These are phyloP conservation scores for Parus major DNA, from an alignment of 2,113 vertebrate species.

Conservation along the genomic window DNA sequence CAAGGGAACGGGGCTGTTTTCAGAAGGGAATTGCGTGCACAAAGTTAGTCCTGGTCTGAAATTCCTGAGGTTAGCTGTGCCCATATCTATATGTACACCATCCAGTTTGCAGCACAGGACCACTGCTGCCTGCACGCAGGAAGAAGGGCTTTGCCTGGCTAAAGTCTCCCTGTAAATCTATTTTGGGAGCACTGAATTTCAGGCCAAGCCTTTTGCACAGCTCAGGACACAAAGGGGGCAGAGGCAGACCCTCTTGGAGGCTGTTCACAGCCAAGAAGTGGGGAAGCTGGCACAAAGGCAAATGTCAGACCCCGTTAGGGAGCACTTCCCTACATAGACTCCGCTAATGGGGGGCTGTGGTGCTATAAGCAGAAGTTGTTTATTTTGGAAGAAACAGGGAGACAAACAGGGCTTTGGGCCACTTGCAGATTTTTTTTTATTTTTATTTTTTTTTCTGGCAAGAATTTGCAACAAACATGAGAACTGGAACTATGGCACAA, in stretches of 20 bases:
- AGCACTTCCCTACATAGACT: not conserved
- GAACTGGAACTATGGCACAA: not conserved
- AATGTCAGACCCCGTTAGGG: accelerated
- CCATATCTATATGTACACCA: not conserved
- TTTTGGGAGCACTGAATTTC: not conserved
- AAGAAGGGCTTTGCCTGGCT: not conserved
- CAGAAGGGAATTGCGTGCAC: not conserved
- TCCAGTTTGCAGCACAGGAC: accelerated
- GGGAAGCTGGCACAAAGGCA: not conserved
- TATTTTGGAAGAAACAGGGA: not conserved
- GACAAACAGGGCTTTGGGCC: not conserved
- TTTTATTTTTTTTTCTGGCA: not conserved
- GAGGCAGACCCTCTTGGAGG: not conserved
- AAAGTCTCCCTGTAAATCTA: not conserved
- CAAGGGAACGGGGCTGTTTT: not conserved
- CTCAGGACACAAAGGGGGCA: not conserved
- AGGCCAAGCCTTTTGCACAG: not conserved
- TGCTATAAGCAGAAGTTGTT: not conserved
- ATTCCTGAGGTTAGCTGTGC: not conserved
- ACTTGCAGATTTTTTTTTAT: not conserved
- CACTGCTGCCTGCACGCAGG: accelerated
- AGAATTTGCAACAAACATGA: not conserved
- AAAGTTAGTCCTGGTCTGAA: not conserved
- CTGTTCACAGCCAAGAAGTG: not conserved
- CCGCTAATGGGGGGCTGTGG: not conserved